A percentile compares a stretch with the other conserved stretches of the same genome.
Evolutionary conservation across 2,888 invertebrate genomes (phyloP).

Genomic region (Dioctria rufipes): DNA sequence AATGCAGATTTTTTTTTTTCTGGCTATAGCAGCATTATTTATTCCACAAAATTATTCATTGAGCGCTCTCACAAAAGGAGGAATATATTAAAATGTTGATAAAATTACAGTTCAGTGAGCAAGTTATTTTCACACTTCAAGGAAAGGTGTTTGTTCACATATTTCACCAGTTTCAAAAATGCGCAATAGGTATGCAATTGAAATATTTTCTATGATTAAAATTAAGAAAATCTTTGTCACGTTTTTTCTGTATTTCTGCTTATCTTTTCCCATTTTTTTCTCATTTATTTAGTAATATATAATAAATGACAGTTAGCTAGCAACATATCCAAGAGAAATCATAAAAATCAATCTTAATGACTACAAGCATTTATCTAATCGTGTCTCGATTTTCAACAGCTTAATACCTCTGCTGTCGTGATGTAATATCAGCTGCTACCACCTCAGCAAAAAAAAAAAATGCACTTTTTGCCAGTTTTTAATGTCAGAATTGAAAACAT

Average conservation of each 20-base stretch:
- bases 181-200: neutral
- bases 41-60: neutral
- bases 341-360: neutral
- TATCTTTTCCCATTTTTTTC: neutral
- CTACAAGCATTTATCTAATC: constrained; percentile 1
- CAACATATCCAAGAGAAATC: neutral
- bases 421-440: neutral
- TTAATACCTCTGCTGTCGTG: neutral
- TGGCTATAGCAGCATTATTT: neutral
- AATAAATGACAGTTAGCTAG: neutral
- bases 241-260: neutral
- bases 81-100: neutral
- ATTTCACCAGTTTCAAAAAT: neutral
- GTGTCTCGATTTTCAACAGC: neutral
- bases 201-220: neutral
- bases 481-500: neutral
- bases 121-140: neutral
- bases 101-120: neutral
- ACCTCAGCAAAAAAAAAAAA: neutral
- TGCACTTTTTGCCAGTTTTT: neutral
- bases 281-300: neutral
- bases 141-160: neutral
- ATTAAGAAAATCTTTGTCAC: neutral
- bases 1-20: neutral
- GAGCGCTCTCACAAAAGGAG: neutral